Evolutionary conservation across 2,888 invertebrate genomes (phyloP), one percentile per base, ranked within the genome.

Genomic region (Sinotaia quadrata): DNA sequence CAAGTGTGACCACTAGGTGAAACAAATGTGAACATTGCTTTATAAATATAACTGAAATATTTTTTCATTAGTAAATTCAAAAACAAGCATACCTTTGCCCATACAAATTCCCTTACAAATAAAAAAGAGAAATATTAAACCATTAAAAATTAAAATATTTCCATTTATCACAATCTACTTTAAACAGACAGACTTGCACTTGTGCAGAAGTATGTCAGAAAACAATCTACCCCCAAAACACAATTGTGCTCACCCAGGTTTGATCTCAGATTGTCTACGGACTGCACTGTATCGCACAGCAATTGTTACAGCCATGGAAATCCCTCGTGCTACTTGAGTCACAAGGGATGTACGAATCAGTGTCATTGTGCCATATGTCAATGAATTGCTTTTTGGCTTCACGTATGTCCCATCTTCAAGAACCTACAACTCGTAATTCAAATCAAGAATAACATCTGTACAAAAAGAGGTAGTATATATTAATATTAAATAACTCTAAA

Each of bases 231-330:
- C n/a, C n/a, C n/a, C n/a, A 21, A 10, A 29, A 56, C 34, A 33
- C 2, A 18, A 3, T 34, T 12, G 12, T 5, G 12, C 68, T 65
- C 27, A 73, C 78, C 81, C 78, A 21, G 80, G 76, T 29, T 71
- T 69, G 8, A 82, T 71, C 67, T 83, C 94, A 68, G 96, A 95
- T 89, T 98, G 97, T 57, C 93, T 91, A 59, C 97, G 90, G 0
- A 98, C 93, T 1, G 94, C 94, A 75, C 96, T 94, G 89, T 98
- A 98, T 74, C 97, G 91, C 8, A 93, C 92, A 2, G 97, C 96
- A 81, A 97, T 96, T 7, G 95, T 96, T 36, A 92, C 92, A 0
- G 96, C 95, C 87, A 95, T 94, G 4, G 94, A 92, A 83, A 97
- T 90, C 83, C 93, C 44, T 2, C 63, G 37, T 4, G 74, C 75